Base-by-base conservation (phyloP, 2,797 vertebrate species). In the Pipistrellus pygmaeus region DNA sequence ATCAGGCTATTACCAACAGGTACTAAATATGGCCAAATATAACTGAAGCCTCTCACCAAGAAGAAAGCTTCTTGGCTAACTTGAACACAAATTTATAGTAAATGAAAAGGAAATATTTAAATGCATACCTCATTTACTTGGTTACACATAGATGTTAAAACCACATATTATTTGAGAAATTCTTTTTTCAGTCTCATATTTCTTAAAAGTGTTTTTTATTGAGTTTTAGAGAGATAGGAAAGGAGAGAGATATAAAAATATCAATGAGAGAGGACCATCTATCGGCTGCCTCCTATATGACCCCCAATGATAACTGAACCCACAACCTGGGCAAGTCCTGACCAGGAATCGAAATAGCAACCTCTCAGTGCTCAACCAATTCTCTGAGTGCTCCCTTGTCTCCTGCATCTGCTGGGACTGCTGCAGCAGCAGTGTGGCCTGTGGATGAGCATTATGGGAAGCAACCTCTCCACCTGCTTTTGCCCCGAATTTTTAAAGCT, bases 11-110 rank as follows among this genome's bases (percentile, higher is more conserved):
- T 66, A 48, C 21, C 18, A 77, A 53, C 18, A 77, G 78, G 25
- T 25, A 51, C 10, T 51, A 25, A 88, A 17, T 75, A 48, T 53
- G 38, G 10, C n/a, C 48, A 83, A 94, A 76, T 10, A 4, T n/a
- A 57, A 80, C 18, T 21, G 25, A n/a, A 73, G 21, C 1, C 64
- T 88, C 51, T 20, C 62, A 48, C 11, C 66, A 85, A 87, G 48
- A 77, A 62, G 53, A 68, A 4, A 57, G n/a, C 41, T 11, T 71
- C 10, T 91, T 82, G 27, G 20, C 41, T 46, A 92, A 35, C 38
- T 92, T 91, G 57, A 75, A 72, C 53, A 30, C 7, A 77, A 41
- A 72, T 92, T 64, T 55, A 72, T 30, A 86, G 75, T n/a, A 83
- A 83, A 41, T 84, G 7, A 83, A 93, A 83, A 81, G 38, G 9